These are phyloP conservation scores for Todiramphus chloris DNA, from an alignment of 2,113 vertebrate species.

Conservation along the genomic window DNA sequence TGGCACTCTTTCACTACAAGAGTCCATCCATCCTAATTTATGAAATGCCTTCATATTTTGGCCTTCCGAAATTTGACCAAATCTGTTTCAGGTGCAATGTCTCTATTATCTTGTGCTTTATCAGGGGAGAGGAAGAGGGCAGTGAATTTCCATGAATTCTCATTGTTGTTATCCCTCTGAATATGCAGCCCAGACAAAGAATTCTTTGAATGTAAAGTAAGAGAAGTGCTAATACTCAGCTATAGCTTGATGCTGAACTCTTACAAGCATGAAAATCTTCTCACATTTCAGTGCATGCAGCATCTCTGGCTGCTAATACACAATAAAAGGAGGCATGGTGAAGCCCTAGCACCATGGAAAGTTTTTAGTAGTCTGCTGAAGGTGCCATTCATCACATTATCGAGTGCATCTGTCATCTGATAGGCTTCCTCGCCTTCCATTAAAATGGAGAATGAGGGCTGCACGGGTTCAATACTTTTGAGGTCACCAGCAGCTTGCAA, in stretches of 20 bases:
- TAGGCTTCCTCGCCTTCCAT: neutral
- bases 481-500: neutral
- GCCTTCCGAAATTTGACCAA: neutral
- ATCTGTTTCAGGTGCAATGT: neutral
- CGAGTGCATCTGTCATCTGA: neutral
- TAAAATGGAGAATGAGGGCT: neutral
- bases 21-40: slow-evolving; percentile 22
- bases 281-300: neutral
- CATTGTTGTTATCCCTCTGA: neutral
- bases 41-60: neutral
- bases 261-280: neutral
- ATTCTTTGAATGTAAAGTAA: neutral
- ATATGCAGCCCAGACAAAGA: neutral
- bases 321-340: neutral
- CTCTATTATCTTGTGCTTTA: neutral
- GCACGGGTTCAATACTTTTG: neutral
- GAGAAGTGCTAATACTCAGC: neutral
- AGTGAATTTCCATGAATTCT: neutral
- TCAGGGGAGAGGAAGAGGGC: neutral
- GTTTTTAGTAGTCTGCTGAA: neutral
- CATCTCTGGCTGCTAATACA: neutral
- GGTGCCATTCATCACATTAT: neutral
- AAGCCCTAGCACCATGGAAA: neutral
- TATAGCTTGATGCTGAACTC: neutral
- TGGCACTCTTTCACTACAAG: neutral